Base-by-base conservation (phyloP, 2,113 vertebrate genomes). In the Columba janthina region DNA sequence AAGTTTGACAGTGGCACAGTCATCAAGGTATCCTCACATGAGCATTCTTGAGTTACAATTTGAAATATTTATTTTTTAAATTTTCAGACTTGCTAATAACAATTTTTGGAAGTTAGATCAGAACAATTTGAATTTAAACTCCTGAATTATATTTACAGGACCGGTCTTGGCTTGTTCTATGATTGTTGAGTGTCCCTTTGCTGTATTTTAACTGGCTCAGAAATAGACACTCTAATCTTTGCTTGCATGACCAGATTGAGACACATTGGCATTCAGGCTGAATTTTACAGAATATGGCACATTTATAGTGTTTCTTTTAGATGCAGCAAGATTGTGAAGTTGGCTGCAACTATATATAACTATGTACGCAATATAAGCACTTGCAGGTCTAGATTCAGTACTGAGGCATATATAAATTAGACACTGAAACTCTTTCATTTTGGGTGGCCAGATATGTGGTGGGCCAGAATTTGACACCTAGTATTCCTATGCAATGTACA, bases 241-340 rank as follows among this genome's bases (percentile, higher is more conserved):
- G 42, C 12, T 76, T 91, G 34, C 26, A 57, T 17, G 8, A 72
- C 70, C 32, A 89, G 73, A 81, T 16, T 95, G 90, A 85, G 66
- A 73, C 58, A 85, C 62, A 73, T 62, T 97, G 88, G 32, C 31
- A 44, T 94, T 79, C 78, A 85, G 51, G 9, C 15, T 85, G 62
- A 74, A 83, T 95, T 96, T 90, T 92, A 89, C 58, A 66, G 74
- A 36, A 18, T 73, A 60, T 62, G 62, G 54, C 46, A 77, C 79
- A 86, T 91, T 83, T 91, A 62, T 80, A 77, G 34, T n/a, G 25
- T 93, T 90, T 94, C 48, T 93, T 89, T 91, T 82, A 90, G 65
- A 48, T 81, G 12, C 48, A 93, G 20, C 48, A 60, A 81, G 70
- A 72, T 60, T 88, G 51, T 89, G 61, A 67, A 94, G 36, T 73